These are phyloP conservation scores for Cyclopterus lumpus DNA, from an alignment of 2,797 vertebrate genomes.

Conservation along the genomic window DNA sequence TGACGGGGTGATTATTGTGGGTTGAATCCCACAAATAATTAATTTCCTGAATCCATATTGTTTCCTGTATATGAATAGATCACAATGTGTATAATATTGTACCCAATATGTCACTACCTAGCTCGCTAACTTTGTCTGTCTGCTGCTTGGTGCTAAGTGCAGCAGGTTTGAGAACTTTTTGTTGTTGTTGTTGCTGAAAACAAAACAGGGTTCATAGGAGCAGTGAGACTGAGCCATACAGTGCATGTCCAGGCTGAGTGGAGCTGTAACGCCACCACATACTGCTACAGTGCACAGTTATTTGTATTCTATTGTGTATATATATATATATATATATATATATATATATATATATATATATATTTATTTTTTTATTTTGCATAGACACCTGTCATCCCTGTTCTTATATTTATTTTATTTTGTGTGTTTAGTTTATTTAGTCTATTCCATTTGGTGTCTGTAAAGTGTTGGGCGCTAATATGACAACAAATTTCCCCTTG, in stretches of 20 bases:
- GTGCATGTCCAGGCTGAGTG: constrained; percentile 21
- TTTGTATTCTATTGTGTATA: too few species aligned
- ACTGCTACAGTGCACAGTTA: too few species aligned
- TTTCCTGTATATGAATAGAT: constrained; percentile 1
- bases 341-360: too few species aligned
- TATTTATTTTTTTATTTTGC: too few species aligned
- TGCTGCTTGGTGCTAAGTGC: not conserved
- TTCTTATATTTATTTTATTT: too few species aligned
- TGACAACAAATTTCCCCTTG: too few species aligned
- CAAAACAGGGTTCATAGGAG: constrained; percentile 30
- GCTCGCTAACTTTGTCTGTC: not conserved
- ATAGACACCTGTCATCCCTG: too few species aligned
- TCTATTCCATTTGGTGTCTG: too few species aligned
- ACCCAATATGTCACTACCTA: not conserved
- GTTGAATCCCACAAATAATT: constrained; percentile 23
- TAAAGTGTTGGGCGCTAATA: too few species aligned
- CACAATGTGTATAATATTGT: not conserved
- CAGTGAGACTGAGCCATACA: constrained; percentile 19
- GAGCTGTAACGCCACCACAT: constrained; percentile 29
- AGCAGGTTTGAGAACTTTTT: constrained; percentile 10
- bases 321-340: too few species aligned
- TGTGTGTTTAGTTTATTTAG: too few species aligned
- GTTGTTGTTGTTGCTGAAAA: constrained; percentile 18
- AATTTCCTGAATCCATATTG: not conserved
- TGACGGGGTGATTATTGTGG: constrained; percentile 5